A percentile compares a stretch with the other conserved stretches of the same genome.
These are phyloP conservation scores for Oxycera nigricornis DNA, from an alignment of 2,888 invertebrate genomes.

Conservation along the genomic window DNA sequence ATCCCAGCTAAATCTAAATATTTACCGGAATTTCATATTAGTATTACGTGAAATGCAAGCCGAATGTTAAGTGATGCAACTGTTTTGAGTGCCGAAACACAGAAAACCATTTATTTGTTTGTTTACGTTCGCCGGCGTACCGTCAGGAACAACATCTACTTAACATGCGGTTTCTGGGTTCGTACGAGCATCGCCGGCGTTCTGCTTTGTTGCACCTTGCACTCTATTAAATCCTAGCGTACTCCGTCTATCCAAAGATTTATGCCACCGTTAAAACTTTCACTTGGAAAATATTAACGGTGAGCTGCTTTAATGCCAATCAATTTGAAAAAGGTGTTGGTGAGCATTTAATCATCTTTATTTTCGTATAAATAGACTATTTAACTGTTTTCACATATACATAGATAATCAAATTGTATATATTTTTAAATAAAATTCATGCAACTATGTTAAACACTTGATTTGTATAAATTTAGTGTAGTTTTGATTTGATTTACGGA, in stretches of 20 bases:
- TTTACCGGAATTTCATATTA: background rate
- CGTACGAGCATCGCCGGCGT: background rate
- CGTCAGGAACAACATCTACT: background rate
- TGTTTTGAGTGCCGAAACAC: background rate
- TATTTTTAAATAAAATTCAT: too few relatives aligned
- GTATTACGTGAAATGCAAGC: slow-evolving; percentile 5
- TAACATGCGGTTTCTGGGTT: background rate
- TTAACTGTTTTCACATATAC: too few relatives aligned
- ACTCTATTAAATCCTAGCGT: slow-evolving; percentile 24
- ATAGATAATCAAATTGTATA: too few relatives aligned
- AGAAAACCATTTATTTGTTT: slow-evolving; percentile 17
- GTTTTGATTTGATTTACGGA: too few relatives aligned
- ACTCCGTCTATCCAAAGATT: slow-evolving; percentile 9
- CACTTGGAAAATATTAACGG: background rate
- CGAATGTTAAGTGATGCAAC: slow-evolving; percentile 22
- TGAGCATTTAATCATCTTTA: too few relatives aligned
- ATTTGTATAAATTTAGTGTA: too few relatives aligned
- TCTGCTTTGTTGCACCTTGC: slow-evolving; percentile 38
- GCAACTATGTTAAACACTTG: too few relatives aligned
- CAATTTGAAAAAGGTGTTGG: background rate
- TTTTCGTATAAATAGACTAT: too few relatives aligned
- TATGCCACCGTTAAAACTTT: background rate
- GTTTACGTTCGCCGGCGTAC: slow-evolving; percentile 21
- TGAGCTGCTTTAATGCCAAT: background rate
- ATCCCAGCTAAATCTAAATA: background rate